Evolutionary conservation across 2,797 vertebrate species (phyloP).

Genomic region (Pantherophis alleghaniensis): DNA sequence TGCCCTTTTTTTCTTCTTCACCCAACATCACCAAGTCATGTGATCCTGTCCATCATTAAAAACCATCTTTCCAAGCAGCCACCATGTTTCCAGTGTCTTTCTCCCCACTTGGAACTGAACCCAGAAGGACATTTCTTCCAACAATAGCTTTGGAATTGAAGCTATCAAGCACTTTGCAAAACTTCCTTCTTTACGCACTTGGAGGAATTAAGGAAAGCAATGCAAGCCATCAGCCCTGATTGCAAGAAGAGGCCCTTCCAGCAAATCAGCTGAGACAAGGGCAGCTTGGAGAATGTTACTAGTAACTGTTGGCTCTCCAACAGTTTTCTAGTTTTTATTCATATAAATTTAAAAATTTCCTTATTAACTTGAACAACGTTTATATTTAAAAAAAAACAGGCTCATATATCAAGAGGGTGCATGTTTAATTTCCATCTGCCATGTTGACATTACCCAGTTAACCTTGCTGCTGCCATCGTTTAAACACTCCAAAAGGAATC

Average conservation of each 20-base stretch:
- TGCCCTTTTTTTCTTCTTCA: too few relatives aligned
- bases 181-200: not conserved
- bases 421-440: conserved; percentile 61
- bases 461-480: conserved; percentile 38
- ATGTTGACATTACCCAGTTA: conserved; percentile 56
- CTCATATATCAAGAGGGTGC: conserved; percentile 63
- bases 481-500: not conserved
- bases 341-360: conserved; percentile 44
- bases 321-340: conserved; percentile 51
- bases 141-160: not conserved
- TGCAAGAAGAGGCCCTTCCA: conserved; percentile 31
- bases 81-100: too few relatives aligned
- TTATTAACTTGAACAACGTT: conserved; percentile 38
- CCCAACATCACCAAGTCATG: too few relatives aligned
- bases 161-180: conserved; percentile 11
- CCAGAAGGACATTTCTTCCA: too few relatives aligned
- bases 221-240: not conserved
- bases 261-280: not conserved
- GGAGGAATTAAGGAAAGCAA: conserved; percentile 43
- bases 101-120: too few relatives aligned
- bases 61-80: too few relatives aligned
- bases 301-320: not conserved
- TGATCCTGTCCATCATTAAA: too few relatives aligned
- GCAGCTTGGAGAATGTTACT: conserved; percentile 35
- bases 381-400: conserved; percentile 54